Evolutionary conservation across 2,113 vertebrate species (phyloP).

Genomic region (Cephalopholis sonnerati): DNA sequence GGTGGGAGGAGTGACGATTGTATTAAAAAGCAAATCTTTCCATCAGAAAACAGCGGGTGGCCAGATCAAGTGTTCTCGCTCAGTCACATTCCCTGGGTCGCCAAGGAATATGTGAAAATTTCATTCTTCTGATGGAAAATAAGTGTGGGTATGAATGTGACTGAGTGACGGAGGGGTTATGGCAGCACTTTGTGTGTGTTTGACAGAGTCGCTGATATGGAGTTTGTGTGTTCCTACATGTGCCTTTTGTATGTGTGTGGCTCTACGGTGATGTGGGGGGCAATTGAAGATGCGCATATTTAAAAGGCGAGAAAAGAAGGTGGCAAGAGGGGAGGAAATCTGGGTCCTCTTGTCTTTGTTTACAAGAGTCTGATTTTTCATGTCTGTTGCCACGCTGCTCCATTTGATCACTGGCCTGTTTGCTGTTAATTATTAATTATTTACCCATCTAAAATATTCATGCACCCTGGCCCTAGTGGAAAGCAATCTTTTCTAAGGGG

Average conservation of each 20-base stretch:
- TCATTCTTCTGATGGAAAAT: constrained; percentile 75
- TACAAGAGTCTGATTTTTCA: constrained; percentile 78
- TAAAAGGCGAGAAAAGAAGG: constrained; percentile 70
- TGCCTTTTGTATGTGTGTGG: constrained; percentile 48
- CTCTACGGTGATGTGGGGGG: constrained; percentile 43
- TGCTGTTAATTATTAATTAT: constrained; percentile 86
- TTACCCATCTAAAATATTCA: constrained; percentile 85
- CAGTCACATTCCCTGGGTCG: constrained; percentile 78
- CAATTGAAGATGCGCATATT: constrained; percentile 78
- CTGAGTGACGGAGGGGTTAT: constrained; percentile 59
- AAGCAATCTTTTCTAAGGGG: constrained; percentile 67
- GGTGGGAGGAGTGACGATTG: constrained; percentile 83
- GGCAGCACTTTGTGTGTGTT: constrained; percentile 53
- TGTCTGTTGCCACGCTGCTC: constrained; percentile 77
- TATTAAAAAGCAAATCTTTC: constrained; percentile 87
- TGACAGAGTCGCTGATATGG: constrained; percentile 43
- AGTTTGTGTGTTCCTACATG: constrained; percentile 54
- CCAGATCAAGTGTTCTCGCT: constrained; percentile 84
- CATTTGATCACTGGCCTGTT: constrained; percentile 86
- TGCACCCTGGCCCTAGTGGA: constrained; percentile 65
- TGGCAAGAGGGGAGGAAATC: constrained; percentile 69
- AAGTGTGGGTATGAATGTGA: constrained; percentile 67
- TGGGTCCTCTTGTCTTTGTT: constrained; percentile 84
- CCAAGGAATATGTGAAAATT: constrained; percentile 78
- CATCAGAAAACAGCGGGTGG: constrained; percentile 84